Conservation (phyloP, 2,113 vertebrate genomes). For the Trematomus loennbergii region DNA sequence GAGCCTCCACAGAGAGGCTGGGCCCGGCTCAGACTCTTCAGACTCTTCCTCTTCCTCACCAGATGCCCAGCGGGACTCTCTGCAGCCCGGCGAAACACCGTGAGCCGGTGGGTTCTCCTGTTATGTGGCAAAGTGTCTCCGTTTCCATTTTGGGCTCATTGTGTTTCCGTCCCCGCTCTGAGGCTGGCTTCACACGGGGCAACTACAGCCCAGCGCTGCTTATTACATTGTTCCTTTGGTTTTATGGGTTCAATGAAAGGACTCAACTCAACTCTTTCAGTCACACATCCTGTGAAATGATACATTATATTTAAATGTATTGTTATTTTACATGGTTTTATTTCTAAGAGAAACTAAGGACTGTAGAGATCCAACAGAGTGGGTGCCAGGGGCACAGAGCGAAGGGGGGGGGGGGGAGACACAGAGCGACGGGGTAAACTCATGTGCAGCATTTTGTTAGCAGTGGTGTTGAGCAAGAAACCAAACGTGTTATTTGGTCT, state of each 20-base stretch:
- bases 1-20: constrained; percentile 39
- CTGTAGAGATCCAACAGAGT: background rate
- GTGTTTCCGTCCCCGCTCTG: constrained; percentile 9
- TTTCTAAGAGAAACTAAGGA: background rate
- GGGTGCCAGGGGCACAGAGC: background rate
- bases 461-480: background rate
- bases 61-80: constrained; percentile 62
- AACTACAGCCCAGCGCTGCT: background rate
- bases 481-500: background rate
- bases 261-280: background rate
- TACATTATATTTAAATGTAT: background rate
- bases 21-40: constrained; percentile 39
- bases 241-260: background rate
- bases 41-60: constrained; percentile 30
- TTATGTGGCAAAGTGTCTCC: constrained; percentile 41
- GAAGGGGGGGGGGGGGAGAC: too few species aligned
- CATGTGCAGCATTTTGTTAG: background rate
- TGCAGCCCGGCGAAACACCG: constrained; percentile 31
- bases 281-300: too few species aligned
- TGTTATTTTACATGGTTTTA: background rate
- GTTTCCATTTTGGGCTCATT: constrained; percentile 35
- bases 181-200: constrained; percentile 29
- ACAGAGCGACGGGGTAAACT: too few species aligned
- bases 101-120: constrained; percentile 33
- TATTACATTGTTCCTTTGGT: background rate